A percentile compares a stretch with the other conserved stretches of the same genome.
phyloP scores from a whole-genome alignment of 2,797 vertebrate genomes.

The Thripadectes ignobilis region DNA sequence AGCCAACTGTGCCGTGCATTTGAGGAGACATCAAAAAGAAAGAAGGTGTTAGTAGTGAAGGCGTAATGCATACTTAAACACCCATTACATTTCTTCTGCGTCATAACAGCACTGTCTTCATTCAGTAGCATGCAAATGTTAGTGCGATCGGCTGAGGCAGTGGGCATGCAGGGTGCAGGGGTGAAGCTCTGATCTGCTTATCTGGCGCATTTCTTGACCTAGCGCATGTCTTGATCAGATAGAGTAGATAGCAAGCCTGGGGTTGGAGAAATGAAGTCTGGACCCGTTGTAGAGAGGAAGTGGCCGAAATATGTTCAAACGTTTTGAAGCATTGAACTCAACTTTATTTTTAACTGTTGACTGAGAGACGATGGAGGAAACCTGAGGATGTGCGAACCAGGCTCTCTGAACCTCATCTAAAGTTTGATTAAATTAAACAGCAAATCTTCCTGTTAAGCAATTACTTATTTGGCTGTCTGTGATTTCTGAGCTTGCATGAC shows the following conservation, averaged over 20 bases:
- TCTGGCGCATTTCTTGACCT: not conserved
- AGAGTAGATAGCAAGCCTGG: not conserved
- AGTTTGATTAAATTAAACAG: not conserved
- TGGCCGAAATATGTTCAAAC: not conserved
- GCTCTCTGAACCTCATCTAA: not conserved
- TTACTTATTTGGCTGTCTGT: not conserved
- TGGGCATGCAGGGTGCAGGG: too few relatives aligned
- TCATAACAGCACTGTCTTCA: not conserved
- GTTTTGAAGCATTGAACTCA: not conserved
- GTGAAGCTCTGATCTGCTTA: not conserved
- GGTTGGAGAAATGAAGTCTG: not conserved
- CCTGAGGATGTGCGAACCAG: not conserved
- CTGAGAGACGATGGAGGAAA: not conserved
- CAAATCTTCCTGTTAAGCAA: not conserved
- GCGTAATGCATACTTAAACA: not conserved
- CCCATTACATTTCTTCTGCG: not conserved
- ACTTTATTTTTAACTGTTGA: not conserved
- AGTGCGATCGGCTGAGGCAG: not conserved
- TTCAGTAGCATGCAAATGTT: not conserved
- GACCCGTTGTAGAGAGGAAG: not conserved
- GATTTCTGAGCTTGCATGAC: not conserved
- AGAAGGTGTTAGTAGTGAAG: not conserved
- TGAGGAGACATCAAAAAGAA: not conserved
- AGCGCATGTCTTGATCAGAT: not conserved
- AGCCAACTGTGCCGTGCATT: not conserved